Evolutionary conservation across 2,797 vertebrate species (phyloP), one percentile per base, ranked within the genome.

Genomic region (Cyclopterus lumpus): DNA sequence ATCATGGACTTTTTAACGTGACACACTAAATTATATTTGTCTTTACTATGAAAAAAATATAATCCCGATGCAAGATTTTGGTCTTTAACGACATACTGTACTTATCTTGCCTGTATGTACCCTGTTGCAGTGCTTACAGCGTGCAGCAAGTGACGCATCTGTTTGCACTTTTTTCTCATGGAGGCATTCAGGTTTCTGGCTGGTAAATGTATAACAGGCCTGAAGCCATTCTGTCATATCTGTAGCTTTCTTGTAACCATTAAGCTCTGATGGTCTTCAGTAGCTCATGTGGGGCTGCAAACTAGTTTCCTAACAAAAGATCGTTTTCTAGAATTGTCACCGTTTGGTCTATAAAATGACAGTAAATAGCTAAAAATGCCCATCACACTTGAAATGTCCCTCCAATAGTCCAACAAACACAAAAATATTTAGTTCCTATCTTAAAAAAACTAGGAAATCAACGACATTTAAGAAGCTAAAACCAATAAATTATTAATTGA

Each of bases 101-200:
- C 26, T 40, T 67, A 36, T 55, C 34, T 28, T 67, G n/a, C n/a
- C n/a, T 55, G 72, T 24, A 24, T 71, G 70, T 78, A 49, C 55
- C 68, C 53, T 76, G 75, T 66, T 75, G 81, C 82, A 71, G 75
- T 70, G 44, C 57, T 80, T 32, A 18, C 72, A 71, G 79, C 68
- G 51, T 73, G 79, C 78, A 77, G 49, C 77, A 81, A 82, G 73
- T 83, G 67, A 87, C 85, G 87, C 92, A 93, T 94, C 91, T 94
- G 90, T 90, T 93, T 83, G 79, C 80, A 73, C 85, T 92, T 90
- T 91, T 83, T 73, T 65, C 68, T 48, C n/a, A 38, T 75, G 73
- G 62, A 73, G 74, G 54, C 77, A 49, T 87, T 90, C 22, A 57
- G 40, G 80, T 89, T 79, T 67, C 70, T 81, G 48, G 64, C 73